These are phyloP conservation scores for Hippocampus kuda DNA, from an alignment of 2,797 vertebrate genomes.

Conservation along the genomic window DNA sequence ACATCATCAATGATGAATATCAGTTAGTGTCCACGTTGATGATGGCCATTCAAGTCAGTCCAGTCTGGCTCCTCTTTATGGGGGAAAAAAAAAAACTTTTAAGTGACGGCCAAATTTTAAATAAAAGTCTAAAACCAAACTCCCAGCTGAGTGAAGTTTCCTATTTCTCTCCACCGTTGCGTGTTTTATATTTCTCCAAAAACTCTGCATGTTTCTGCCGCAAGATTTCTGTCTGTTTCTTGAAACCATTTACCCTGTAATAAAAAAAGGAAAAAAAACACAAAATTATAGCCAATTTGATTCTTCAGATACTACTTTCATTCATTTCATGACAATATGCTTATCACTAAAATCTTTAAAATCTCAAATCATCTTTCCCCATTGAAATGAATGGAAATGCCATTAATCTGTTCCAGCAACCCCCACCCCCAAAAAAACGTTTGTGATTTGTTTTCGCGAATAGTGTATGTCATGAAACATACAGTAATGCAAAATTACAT, in stretches of 20 bases:
- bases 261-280: neutral
- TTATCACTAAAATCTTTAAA: no score
- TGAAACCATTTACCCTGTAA: constrained; percentile 67
- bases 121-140: neutral
- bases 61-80: neutral
- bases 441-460: no score
- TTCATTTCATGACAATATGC: no score
- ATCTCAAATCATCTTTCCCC: no score
- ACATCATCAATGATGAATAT: neutral
- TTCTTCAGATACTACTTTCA: no score
- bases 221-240: constrained; percentile 72
- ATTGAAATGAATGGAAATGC: no score
- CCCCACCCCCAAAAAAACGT: no score
- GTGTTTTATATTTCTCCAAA: constrained; percentile 54
- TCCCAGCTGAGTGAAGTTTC: neutral
- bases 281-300: neutral
- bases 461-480: no score
- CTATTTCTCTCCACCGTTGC: constrained; percentile 46
- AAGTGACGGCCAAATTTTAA: neutral
- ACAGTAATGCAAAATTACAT: no score
- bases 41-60: neutral
- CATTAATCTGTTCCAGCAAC: no score
- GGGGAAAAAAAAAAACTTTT: no score
- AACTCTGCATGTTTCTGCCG: constrained; percentile 68
- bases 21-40: neutral